Conservation (phyloP, 2,888 invertebrate species). For the Terebella lapidaria region DNA sequence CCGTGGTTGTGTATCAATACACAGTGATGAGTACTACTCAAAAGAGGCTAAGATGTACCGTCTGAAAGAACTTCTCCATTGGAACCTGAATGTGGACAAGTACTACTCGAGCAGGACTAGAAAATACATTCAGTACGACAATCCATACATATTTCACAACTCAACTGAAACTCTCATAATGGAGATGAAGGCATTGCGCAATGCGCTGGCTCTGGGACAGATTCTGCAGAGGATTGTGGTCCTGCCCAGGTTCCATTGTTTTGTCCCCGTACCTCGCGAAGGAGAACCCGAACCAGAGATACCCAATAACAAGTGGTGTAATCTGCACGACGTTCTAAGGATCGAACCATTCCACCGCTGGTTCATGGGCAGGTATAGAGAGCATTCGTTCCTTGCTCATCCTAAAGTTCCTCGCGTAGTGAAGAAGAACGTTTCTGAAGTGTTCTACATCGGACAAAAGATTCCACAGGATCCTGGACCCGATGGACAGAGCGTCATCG, state of each 20-base stretch:
- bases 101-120: not conserved
- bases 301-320: not conserved
- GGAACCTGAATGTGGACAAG: not conserved
- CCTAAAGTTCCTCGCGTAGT: not conserved
- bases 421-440: not conserved
- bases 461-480: not conserved
- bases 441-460: not conserved
- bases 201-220: not conserved
- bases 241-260: conserved; percentile 4
- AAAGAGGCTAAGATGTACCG: conserved; percentile 1
- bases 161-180: not conserved
- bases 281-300: not conserved
- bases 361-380: conserved; percentile 1
- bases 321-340: not conserved
- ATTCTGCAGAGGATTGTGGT: not conserved
- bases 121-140: conserved; percentile 1
- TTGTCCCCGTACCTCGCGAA: not conserved
- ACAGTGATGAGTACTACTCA: not conserved
- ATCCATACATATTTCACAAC: not conserved
- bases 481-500: not conserved
- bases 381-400: conserved; percentile 3
- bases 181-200: not conserved
- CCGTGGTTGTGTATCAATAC: not conserved
- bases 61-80: not conserved
- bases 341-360: not conserved